A percentile compares a stretch with the other conserved stretches of the same genome.
Conservation (phyloP, 2,113 vertebrate species). For the Montifringilla adamsi region DNA sequence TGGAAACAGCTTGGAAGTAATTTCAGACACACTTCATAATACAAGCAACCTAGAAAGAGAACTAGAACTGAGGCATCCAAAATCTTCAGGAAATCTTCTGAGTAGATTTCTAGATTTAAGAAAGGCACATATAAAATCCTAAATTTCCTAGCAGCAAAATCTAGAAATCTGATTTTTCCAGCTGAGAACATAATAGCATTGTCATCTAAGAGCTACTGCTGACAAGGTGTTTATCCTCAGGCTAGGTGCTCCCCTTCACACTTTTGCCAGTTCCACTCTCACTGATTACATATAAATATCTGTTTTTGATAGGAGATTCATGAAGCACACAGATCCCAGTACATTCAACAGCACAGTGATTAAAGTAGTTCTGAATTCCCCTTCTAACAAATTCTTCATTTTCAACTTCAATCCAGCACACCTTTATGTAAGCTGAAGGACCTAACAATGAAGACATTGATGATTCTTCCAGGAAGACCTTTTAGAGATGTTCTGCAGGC, state of each 20-base stretch:
- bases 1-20: constrained; percentile 3
- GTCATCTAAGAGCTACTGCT: background rate
- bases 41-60: background rate
- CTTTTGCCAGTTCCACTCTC: background rate
- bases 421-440: background rate
- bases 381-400: background rate
- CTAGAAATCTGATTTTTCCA: background rate
- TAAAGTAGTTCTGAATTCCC: background rate
- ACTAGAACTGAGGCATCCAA: background rate
- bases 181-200: background rate
- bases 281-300: background rate
- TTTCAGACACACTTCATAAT: background rate
- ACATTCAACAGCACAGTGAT: background rate
- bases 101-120: background rate
- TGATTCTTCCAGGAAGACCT: background rate
- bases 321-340: background rate
- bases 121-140: background rate
- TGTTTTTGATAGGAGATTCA: background rate
- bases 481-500: background rate
- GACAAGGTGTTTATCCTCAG: background rate
- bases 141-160: background rate
- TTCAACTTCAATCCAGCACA: background rate
- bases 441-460: background rate
- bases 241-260: background rate
- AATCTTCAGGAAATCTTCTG: background rate